Conservation (phyloP, 2,113 vertebrate species). For the zebrafish (Danio rerio) region DNA sequence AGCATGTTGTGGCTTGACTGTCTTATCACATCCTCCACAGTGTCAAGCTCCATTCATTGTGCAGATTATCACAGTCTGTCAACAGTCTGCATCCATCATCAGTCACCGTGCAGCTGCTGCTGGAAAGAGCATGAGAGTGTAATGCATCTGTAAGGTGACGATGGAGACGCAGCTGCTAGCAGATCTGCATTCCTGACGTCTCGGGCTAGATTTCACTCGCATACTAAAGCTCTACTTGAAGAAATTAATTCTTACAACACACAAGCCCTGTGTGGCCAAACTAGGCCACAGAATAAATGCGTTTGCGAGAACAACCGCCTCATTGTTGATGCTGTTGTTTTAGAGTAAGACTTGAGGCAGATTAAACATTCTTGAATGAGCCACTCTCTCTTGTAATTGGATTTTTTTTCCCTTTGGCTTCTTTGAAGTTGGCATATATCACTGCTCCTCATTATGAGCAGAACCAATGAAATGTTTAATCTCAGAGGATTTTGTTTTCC, state of each 20-base stretch:
- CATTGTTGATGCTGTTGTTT: slow-evolving; percentile 73
- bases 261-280: slow-evolving; percentile 58
- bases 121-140: slow-evolving; percentile 2
- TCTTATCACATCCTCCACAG: too few species aligned
- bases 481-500: not conserved
- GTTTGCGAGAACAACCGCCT: slow-evolving; percentile 70
- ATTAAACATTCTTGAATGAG: slow-evolving; percentile 74
- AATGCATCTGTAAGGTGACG: slow-evolving; percentile 17
- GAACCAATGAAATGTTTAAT: slow-evolving; percentile 53
- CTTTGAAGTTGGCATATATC: slow-evolving; percentile 54
- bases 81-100: not conserved
- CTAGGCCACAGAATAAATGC: slow-evolving; percentile 61
- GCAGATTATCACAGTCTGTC: slow-evolving; percentile 16
- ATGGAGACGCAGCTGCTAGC: slow-evolving; percentile 21
- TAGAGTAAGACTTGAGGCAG: slow-evolving; percentile 71
- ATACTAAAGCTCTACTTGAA: slow-evolving; percentile 19
- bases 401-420: slow-evolving; percentile 48
- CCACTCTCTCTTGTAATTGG: slow-evolving; percentile 56
- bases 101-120: slow-evolving; percentile 20
- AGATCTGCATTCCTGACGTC: slow-evolving; percentile 14
- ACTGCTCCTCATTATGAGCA: slow-evolving; percentile 63
- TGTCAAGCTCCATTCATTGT: not conserved
- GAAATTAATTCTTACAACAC: not conserved
- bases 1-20: too few species aligned
- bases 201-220: not conserved